Evolutionary conservation across 2,113 vertebrate genomes (phyloP).

Genomic region (Dendrocopos noguchii): DNA sequence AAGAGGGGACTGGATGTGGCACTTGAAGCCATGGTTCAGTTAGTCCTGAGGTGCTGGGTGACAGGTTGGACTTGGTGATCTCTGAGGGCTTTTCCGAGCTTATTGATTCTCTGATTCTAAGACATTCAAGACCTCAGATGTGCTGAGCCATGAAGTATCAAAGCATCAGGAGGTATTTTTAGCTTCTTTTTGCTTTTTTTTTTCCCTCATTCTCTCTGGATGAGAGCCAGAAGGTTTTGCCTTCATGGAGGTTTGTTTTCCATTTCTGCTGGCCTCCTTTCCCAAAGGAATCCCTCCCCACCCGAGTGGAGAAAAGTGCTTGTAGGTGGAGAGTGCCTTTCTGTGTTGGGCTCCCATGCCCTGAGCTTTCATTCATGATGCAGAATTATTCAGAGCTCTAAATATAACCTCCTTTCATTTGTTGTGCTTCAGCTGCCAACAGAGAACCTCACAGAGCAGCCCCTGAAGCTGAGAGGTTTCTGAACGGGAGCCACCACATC

Average conservation of each 20-base stretch:
- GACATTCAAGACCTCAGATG: neutral
- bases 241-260: neutral
- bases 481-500: accelerated
- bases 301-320: neutral
- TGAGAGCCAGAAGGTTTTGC: neutral
- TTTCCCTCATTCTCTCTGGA: neutral
- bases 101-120: too few relatives aligned
- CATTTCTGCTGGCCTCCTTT: neutral
- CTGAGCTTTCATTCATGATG: neutral
- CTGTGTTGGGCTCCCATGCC: neutral
- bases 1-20: too few relatives aligned
- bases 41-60: too few relatives aligned
- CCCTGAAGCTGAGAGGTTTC: neutral
- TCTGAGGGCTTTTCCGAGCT: too few relatives aligned
- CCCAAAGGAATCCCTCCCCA: neutral
- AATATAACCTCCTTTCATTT: neutral
- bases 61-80: too few relatives aligned
- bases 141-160: neutral
- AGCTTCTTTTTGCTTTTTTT: neutral
- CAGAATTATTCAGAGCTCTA: constrained; percentile 27
- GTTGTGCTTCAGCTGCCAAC: neutral
- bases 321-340: neutral
- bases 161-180: neutral
- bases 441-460: neutral
- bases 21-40: too few relatives aligned